Base-by-base conservation (phyloP, 1,140 invertebrate genomes). In the Mizuhopecten yessoensis region DNA sequence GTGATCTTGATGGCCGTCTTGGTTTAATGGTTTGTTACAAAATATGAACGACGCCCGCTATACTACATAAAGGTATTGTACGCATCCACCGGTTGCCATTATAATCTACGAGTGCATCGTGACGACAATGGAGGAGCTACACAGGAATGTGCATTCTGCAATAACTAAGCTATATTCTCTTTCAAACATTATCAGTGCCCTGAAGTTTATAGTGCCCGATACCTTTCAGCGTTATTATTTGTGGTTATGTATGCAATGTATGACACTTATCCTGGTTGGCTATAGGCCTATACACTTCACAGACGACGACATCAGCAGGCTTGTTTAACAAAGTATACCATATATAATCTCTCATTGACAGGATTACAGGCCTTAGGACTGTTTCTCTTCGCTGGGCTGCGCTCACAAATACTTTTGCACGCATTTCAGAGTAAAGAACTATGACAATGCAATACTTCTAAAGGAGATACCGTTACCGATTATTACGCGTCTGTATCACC, bases 131-230 rank as follows among this genome's bases (percentile, higher is more conserved):
- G 11, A 29, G 17, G 23, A 75, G 29, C 57, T n/a, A n/a, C n/a
- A n/a, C 23, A n/a, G n/a, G 57, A 75, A 75, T 75, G 57, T 75
- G 57, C 57, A 75, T 75, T n/a, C 45, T 29, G n/a, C n/a, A 75
- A 75, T 75, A 75, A 29, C n/a, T 29, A 17, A n/a, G 23, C 29
- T 29, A 75, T 75, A 75, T 75, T 75, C 20, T 5, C 20, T 5
- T 49, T 23, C 20, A 10, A 75, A 75, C 29, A 23, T n/a, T 29
- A 75, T 75, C 57, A n/a, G 1, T n/a, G 57, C 29, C 57, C 57
- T 75, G 0, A 75, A 75, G 29, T n/a, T 75, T 29, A 75, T 75
- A 75, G 5, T 75, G 2, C 23, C 11, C 29, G 0, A 29, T 75
- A 75, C n/a, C n/a, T n/a, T 29, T 75, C n/a, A 29, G 11, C n/a